Evolutionary conservation across 2,888 invertebrate species (phyloP), one percentile per base, ranked within the genome.

Genomic region (Eupithecia insigniata): DNA sequence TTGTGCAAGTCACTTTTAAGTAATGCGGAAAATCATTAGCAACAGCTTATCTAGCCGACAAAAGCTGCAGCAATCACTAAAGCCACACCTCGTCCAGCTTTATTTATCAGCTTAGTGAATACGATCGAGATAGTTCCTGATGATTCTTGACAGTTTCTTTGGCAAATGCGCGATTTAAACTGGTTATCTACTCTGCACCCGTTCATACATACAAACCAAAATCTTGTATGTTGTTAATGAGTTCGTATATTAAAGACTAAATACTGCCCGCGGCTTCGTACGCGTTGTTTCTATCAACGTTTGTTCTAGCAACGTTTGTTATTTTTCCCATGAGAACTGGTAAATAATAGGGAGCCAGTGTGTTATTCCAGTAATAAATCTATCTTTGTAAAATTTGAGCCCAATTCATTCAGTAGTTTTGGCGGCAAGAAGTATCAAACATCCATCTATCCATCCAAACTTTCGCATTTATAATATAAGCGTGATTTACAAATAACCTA

Each of bases 61-160:
- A 88, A 86, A 87, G 89, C 92, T 91, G 92, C 91, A 92, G 91
- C 92, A 93, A 93, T 93, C 92, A 93, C 93, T 93, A 92, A 92
- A 87, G 88, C 89, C 92, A 84, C 91, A 83, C 92, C 92, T 87
- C 80, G 80, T 80, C 81, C 78, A 79, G 80, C 79, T 79, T 82
- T 87, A 86, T 92, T 89, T 89, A 89, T 92, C 90, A 89, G 84
- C 82, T 85, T 88, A 89, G 86, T 87, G 87, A 84, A 83, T 83
- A 84, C 84, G 84, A 84, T 86, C 82, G 83, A 84, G 85, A 88
- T 87, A 85, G 80, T 73, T 73, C 70, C 76, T 64, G 64, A 71
- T 74, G 74, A 66, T 73, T 74, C 74, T 72, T 70, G 74, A 76
- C 73, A 76, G 30, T 34, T 4, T 32, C 34, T 62, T 16, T 18